Conservation (phyloP, 1,140 invertebrate species). For the Spodoptera frugiperda region DNA sequence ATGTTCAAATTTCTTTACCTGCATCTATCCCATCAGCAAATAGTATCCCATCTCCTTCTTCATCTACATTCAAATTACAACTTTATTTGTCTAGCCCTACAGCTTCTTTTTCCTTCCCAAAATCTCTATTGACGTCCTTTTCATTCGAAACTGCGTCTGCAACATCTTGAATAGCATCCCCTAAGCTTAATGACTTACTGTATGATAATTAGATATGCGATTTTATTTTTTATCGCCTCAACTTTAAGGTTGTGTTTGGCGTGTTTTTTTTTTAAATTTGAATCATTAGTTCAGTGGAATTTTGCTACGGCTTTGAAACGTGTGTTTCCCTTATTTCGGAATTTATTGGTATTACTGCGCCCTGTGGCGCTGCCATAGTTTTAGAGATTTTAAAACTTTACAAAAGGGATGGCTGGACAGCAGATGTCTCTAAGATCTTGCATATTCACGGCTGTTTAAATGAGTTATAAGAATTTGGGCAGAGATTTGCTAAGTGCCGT, state of each 20-base stretch:
- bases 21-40: slow-evolving; percentile 61
- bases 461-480: slow-evolving; percentile 7
- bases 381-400: slow-evolving; percentile 71
- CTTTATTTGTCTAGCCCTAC: slow-evolving; percentile 50
- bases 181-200: slow-evolving; percentile 78
- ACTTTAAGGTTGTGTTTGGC: slow-evolving; percentile 58
- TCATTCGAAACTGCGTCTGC: slow-evolving; percentile 50
- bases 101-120: slow-evolving; percentile 47
- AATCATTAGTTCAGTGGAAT: slow-evolving; percentile 65
- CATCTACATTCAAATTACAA: slow-evolving; percentile 48
- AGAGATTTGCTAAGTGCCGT: neutral
- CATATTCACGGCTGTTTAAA: slow-evolving; percentile 28
- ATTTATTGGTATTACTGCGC: slow-evolving; percentile 80
- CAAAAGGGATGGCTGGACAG: slow-evolving; percentile 63
- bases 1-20: slow-evolving; percentile 85
- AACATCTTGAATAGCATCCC: slow-evolving; percentile 83
- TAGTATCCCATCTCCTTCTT: slow-evolving; percentile 41
- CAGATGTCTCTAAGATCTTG: slow-evolving; percentile 66
- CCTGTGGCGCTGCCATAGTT: slow-evolving; percentile 66
- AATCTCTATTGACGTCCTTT: slow-evolving; percentile 59
- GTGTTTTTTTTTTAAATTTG: slow-evolving; percentile 36
- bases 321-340: slow-evolving; percentile 77
- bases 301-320: slow-evolving; percentile 78
- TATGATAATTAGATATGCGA: slow-evolving; percentile 58
- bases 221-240: slow-evolving; percentile 54